Conservation (phyloP, 1,140 invertebrate species). For the Meteorus sp. region DNA sequence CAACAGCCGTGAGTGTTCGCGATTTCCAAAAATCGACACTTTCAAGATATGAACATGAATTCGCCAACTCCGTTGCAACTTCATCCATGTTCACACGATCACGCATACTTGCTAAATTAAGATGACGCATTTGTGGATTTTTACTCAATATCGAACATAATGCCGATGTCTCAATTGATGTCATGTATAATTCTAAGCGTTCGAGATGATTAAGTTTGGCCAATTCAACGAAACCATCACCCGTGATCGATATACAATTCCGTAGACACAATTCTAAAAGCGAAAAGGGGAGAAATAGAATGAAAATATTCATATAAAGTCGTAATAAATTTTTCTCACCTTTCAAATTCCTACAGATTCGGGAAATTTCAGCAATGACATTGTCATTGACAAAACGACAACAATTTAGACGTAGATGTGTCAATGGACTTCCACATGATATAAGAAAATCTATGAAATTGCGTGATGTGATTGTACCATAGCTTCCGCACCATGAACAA, state of each 20-base stretch:
- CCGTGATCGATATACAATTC: slow-evolving; percentile 62
- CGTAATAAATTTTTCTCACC: slow-evolving; percentile 56
- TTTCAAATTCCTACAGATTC: slow-evolving; percentile 69
- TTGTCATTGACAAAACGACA: slow-evolving; percentile 73
- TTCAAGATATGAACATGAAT: slow-evolving; percentile 67
- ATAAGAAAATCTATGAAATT: slow-evolving; percentile 68
- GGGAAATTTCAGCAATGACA: slow-evolving; percentile 65
- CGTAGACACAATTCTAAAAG: slow-evolving; percentile 69
- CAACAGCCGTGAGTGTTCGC: slow-evolving; percentile 70
- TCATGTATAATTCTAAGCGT: slow-evolving; percentile 77
- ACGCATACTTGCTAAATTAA: slow-evolving; percentile 68
- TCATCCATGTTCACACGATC: slow-evolving; percentile 69
- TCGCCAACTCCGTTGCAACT: slow-evolving; percentile 66
- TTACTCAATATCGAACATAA: slow-evolving; percentile 67
- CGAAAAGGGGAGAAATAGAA: slow-evolving; percentile 23
- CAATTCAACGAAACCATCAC: slow-evolving; percentile 66
- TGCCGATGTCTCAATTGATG: slow-evolving; percentile 65
- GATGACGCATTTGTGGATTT: slow-evolving; percentile 70
- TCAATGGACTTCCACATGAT: slow-evolving; percentile 67
- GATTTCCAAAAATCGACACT: slow-evolving; percentile 87
- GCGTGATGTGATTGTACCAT: slow-evolving; percentile 63
- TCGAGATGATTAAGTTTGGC: slow-evolving; percentile 67
- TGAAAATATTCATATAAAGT: slow-evolving; percentile 19
- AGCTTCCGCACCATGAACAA: slow-evolving; percentile 86
- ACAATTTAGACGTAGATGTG: slow-evolving; percentile 72